Base-by-base conservation (phyloP, 1,140 invertebrate genomes). In the Drosophila ambigua region DNA sequence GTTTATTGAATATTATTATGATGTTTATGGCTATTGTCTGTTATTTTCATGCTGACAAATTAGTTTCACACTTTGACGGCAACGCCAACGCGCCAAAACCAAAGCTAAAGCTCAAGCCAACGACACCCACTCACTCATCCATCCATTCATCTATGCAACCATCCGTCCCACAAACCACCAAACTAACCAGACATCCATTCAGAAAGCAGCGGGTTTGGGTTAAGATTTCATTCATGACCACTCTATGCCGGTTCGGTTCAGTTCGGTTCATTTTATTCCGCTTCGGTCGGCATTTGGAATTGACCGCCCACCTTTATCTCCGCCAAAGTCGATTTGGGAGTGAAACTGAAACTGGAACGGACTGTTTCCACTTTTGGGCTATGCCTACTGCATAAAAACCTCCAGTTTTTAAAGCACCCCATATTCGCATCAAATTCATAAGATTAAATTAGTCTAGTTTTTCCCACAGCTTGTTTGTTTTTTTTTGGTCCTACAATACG, bases 1-100 rank as follows among this genome's bases (percentile, higher is more conserved):
- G 82, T 87, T 87, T 87, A 87, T 87, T 88, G 82, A 81, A 77
- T 77, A 82, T 88, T 88, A 89, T 88, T 88, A 88, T 88, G 79
- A 87, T 83, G 79, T 83, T 88, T 88, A 88, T 88, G 65, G 83
- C 83, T 88, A 84, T 88, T 74, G 83, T 72, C 76, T 82, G 68
- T 81, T 81, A 87, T 87, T 88, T 83, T 87, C 83, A 83, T 79
- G 79, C 83, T 88, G 83, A 88, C 83, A 88, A 88, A 88, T 88
- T 88, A 83, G 83, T 88, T 88, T 88, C 83, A 88, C 83, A 88
- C 83, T 88, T 79, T 77, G 83, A 83, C 64, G 51, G 44, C 61
- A 53, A 57, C 71, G 72, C 71, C 74, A 55, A 45, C 49, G 43
- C 11, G 60, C 61, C 72, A 69, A 83, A 74, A 48, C 43, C 35